Base-by-base conservation (phyloP, 2,113 vertebrate species). In the Tympanuchus pallidicinctus region DNA sequence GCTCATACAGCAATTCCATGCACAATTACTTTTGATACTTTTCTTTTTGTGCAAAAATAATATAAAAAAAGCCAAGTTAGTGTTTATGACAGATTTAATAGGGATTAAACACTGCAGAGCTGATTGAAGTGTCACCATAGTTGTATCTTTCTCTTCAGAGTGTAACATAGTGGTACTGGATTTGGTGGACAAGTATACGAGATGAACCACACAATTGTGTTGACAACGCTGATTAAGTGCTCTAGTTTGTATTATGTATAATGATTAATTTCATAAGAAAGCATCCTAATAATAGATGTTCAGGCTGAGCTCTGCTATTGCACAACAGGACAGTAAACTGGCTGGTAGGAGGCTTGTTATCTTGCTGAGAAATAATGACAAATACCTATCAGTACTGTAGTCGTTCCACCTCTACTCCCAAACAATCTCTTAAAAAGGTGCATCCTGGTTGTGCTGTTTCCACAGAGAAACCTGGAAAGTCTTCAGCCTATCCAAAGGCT, bases 201-300 rank as follows among this genome's bases (percentile, higher is more conserved):
- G 61, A 70, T 77, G 85, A 89, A 75, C 61, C 27, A 63, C 76
- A 64, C 76, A 50, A 67, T 38, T 28, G 43, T 25, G 64, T 77
- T 80, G 89, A 82, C 72, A 81, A 36, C 15, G 40, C 76, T 86
- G 79, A 95, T 90, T 81, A 93, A 88, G 38, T 25, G 47, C 91
- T 92, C 85, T 81, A 47, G 79, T 75, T 93, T 88, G 67, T 72
- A 71, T 77, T 34, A 34, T 34, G 34, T 34, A 34, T 34, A 34
- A 34, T 43, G 88, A 93, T 74, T 95, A 82, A 87, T 72, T 94
- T 95, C 75, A 66, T 56, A 56, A 12, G 82, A 94, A 96, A 94
- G 72, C 82, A 90, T 66, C 90, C 88, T 95, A 89, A 95, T 91
- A 88, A 94, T 10, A 89, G 85, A 85, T 70, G 67, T 74, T 81